Evolutionary conservation across 2,113 vertebrate species (phyloP).

Genomic region (Bothrops jararaca): DNA sequence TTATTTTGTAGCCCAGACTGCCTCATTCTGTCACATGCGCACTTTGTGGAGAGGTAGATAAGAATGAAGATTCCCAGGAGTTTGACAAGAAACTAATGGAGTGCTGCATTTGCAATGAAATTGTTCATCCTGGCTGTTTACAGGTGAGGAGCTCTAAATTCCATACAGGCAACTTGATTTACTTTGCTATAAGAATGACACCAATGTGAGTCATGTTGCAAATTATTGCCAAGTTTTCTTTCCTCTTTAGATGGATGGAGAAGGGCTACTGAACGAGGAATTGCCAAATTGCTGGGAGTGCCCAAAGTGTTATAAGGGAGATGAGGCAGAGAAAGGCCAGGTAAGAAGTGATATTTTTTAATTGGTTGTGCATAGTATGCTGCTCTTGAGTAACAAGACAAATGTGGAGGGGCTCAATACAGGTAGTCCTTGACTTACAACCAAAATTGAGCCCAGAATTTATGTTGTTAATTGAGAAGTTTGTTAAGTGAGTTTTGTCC

Average conservation of each 20-base stretch:
- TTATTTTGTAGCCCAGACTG: slow-evolving; percentile 83
- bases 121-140: slow-evolving; percentile 90
- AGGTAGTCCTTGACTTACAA: too few relatives aligned
- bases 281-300: slow-evolving; percentile 98
- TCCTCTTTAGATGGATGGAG: slow-evolving; percentile 81
- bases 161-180: background rate
- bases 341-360: slow-evolving; percentile 47
- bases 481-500: too few relatives aligned
- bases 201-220: background rate
- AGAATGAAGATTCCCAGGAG: slow-evolving; percentile 82
- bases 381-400: background rate
- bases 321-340: slow-evolving; percentile 76
- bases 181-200: background rate
- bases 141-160: slow-evolving; percentile 68
- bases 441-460: too few relatives aligned
- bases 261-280: slow-evolving; percentile 90
- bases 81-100: slow-evolving; percentile 93
- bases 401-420: background rate
- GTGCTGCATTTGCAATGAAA: slow-evolving; percentile 92
- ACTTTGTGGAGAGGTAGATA: slow-evolving; percentile 90
- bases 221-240: slow-evolving; percentile 16
- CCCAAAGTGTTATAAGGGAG: slow-evolving; percentile 89
- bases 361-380: background rate
- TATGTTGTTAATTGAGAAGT: too few relatives aligned
- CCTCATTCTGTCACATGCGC: slow-evolving; percentile 92